Percentiles rank a stretch among this genome's conserved stretches.
These are phyloP conservation scores for Balearica regulorum DNA, from an alignment of 2,797 vertebrate genomes.

Conservation along the genomic window DNA sequence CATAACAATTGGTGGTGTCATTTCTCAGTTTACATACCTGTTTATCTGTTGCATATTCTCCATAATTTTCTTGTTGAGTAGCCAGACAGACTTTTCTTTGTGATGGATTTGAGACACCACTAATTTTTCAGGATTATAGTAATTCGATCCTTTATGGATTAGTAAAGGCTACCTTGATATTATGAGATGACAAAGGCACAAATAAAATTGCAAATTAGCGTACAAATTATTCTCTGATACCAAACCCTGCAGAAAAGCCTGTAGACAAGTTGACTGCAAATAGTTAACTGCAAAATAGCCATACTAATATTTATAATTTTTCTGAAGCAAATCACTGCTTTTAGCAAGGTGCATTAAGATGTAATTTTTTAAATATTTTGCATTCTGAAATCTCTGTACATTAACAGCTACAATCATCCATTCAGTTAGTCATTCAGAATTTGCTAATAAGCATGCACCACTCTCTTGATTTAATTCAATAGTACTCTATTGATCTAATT, in stretches of 20 bases:
- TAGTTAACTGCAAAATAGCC: background rate
- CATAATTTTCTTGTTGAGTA: background rate
- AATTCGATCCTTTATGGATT: background rate
- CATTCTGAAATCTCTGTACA: background rate
- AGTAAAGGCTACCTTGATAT: background rate
- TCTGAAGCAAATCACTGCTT: background rate
- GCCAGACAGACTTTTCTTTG: background rate
- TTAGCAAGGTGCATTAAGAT: background rate
- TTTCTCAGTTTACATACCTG: background rate
- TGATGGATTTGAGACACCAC: background rate
- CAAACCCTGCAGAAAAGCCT: background rate
- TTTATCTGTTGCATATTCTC: background rate
- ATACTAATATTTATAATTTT: background rate
- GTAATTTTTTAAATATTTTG: background rate
- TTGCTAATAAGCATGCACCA: background rate
- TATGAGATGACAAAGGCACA: background rate
- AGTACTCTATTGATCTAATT: background rate
- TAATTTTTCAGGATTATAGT: background rate
- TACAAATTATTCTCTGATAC: background rate
- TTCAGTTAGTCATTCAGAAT: background rate
- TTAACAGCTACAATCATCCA: background rate
- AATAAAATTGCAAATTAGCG: background rate
- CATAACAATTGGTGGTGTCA: background rate
- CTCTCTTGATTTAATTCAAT: background rate
- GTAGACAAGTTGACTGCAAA: background rate